Base-by-base conservation (phyloP, 2,888 invertebrate genomes). In the Neoscelio sp. region DNA sequence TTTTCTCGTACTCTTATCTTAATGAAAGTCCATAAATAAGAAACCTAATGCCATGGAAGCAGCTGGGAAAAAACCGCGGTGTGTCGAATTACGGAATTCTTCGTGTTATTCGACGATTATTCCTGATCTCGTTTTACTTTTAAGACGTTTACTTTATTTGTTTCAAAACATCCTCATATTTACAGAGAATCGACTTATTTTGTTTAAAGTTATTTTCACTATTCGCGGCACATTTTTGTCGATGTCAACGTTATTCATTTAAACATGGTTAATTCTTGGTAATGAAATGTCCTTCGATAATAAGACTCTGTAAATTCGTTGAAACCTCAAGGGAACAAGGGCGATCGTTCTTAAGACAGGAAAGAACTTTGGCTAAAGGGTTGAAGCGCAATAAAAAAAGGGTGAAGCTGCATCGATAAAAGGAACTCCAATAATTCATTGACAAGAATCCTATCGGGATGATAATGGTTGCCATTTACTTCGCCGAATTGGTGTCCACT, bases 11-110 rank as follows among this genome's bases (percentile, higher is more conserved):
- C 83, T 86, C 87, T 90, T 90, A 89, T 89, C 89, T 87, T 88
- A 89, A 90, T 89, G 89, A 89, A 90, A 89, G 85, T 84, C 88
- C 88, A 90, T 90, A 90, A 90, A 90, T 90, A 90, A 90, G 86
- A 81, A 83, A 85, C 84, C 88, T 89, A 89, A 90, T 89, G 87
- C 87, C 85, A 86, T 83, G 89, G 87, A 87, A 89, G 86, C 84
- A 83, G 81, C 77, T 74, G 82, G 82, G 28, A 85, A 88, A 87
- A 86, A 86, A 86, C 82, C 85, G 80, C 84, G 77, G 73, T 65
- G 73, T 83, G 81, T 81, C 82, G 82, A 82, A 85, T 81, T 80
- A 79, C 74, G 73, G 60, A 75, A 75, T 81, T 80, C 52, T 26
- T 67, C 30, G 50, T 71, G 65, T 65, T 71, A 50, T 46, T 65